Evolutionary conservation across 2,113 vertebrate genomes (phyloP), one percentile per base, ranked within the genome.

Genomic region (Anser brachyrhynchus): DNA sequence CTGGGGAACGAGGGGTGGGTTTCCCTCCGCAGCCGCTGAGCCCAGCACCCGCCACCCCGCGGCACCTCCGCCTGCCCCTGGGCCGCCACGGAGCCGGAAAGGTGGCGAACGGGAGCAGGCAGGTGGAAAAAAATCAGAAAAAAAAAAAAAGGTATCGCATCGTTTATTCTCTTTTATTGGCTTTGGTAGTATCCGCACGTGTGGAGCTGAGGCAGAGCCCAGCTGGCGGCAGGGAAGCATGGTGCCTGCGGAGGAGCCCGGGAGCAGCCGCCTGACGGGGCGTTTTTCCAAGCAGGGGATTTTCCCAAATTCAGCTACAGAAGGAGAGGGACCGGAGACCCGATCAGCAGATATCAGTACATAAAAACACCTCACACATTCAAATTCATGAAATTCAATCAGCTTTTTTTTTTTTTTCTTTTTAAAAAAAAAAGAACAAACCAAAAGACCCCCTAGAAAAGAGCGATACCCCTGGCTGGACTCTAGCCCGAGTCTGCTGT

Each of bases 91-190:
- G 43, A 39, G 55, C 49, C 13, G 18, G 61, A 16, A 25, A 58
- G 25, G 33, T 8, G 1, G 22, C 51, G 55, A 43, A 70, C 3
- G 29, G 57, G 62, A 66, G 55, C 49, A 81, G 26, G 72, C 23
- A 46, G 62, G 79, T 59, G 58, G 78, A n/a, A 57, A 79, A 61
- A 46, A 18, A 15, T 39, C 22, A 65, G 69, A 35, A 55, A 18
- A 73, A 39, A 44, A 65, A 77, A 72, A 43, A 49, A 21, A 19
- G 10, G 55, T 5, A 49, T 20, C 20, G 4, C 41, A 39, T 41
- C 4, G 4, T 84, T 91, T 85, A 65, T 84, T 89, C 58, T 91
- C 57, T 91, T 91, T 89, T 86, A 87, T 80, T 77, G 73, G 76
- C 64, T 96, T 91, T 93, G 91, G 91, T 84, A 78, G 49, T 35